Base-by-base conservation (phyloP, 1,140 invertebrate species). In the Spodoptera litura region DNA sequence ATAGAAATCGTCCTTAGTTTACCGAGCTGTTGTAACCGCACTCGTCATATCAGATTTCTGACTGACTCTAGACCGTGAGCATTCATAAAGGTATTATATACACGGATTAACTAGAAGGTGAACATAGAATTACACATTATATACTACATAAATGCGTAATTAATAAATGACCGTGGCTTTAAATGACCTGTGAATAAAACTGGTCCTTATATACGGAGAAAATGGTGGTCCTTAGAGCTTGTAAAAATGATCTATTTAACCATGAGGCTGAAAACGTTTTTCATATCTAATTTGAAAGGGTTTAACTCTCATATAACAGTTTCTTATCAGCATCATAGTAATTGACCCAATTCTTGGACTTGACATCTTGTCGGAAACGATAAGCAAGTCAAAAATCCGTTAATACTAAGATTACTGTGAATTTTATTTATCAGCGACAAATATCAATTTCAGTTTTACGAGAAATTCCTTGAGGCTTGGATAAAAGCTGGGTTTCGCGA, bases 31-130 rank as follows among this genome's bases (percentile, higher is more conserved):
- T 80, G 74, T 78, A 70, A 78, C 76, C 62, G 72, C 79, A 81
- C 68, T 71, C 68, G 27, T 31, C 15, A 27, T 81, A 78, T 81
- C 76, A 31, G 38, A 64, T 81, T 78, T 58, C 79, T 73, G 44
- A 52, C 15, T 73, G 64, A 64, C 64, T 78, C 53, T 68, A 38
- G 38, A 72, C 72, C 79, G 56, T 77, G 74, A 76, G 66, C 68
- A 77, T 64, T 73, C 27, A 62, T 64, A 75, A n/a, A 56, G 0
- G 31, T 55, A 61, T 68, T 76, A 56, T 44, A 12, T 59, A 51
- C 35, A 10, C n/a, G 27, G 49, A 59, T 59, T 49, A 49, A 44
- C 27, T 68, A 52, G 11, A 53, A 52, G 61, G 35, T 66, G 62
- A 51, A 66, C 15, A 66, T 49, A 12, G 58, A 35, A 49, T 4